Base-by-base conservation (phyloP, 2,113 vertebrate genomes). In the Epinephelus moara region DNA sequence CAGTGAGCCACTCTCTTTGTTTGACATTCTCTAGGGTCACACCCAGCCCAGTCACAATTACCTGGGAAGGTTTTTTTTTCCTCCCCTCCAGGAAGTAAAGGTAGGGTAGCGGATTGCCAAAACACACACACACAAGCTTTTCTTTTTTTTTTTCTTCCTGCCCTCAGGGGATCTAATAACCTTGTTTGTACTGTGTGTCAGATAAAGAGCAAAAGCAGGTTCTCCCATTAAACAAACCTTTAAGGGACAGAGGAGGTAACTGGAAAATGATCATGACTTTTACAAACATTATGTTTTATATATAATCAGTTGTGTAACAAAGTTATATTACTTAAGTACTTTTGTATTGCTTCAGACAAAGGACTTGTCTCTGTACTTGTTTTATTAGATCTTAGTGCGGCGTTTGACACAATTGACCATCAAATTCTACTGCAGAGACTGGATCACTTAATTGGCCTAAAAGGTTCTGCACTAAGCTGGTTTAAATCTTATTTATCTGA, bases 21-120 rank as follows among this genome's bases (percentile, higher is more conserved):
- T 92, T 93, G 91, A 94, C 93, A 95, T 95, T 95, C 93, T 94
- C 95, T 84, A 33, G 67, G 78, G 94, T 95, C 95, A 96, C 97
- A 94, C 97, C 97, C 97, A 95, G 67, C 66, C 88, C 95, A 95
- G 95, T 0, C 57, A 83, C 81, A 79, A 80, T 85, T 71, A 85
- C 80, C 87, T 85, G 85, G 55, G 66, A 85, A 82, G 60, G 45
- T 18, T 69, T 78, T 80, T 71, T 63, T 77, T 57, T 18, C 4
- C 86, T 9, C 7, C 86, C 85, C 81, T 90, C 68, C 80, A 85
- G 91, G 85, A 91, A 85, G 67, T 53, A 63, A 1, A 77, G 55
- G 52, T 57, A 76, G 57, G 63, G 18, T 61, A 62, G 19, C 6
- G 30, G 77, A 74, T 59, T 76, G 64, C 33, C 62, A 82, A 71